These are phyloP conservation scores for Pseudorhiza aurosa DNA, from an alignment of 30 jellyfish, hydroid and myxozoan species.

Conservation along the genomic window DNA sequence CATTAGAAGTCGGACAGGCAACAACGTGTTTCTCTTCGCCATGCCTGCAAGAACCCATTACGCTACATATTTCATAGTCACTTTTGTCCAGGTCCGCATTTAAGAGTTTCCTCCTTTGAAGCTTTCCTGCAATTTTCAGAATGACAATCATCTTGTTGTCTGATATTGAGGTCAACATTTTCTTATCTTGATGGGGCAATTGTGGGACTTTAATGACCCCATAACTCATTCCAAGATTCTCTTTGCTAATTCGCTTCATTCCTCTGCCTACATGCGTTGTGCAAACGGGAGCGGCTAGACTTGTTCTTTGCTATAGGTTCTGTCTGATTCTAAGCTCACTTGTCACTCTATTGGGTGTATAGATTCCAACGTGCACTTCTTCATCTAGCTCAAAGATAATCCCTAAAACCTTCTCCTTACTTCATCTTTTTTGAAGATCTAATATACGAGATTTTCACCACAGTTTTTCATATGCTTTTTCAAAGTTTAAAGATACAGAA, in stretches of 20 bases:
- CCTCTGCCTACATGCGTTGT: not conserved
- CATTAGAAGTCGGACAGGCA: too few relatives aligned
- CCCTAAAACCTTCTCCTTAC: not conserved
- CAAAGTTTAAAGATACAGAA: not conserved
- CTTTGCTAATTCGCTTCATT: not conserved
- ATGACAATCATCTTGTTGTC: not conserved
- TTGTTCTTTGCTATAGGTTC: not conserved
- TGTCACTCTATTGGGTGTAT: not conserved
- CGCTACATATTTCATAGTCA: too few relatives aligned
- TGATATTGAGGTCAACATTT: not conserved
- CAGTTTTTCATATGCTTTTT: not conserved
- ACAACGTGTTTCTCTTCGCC: too few relatives aligned
- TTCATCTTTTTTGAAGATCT: not conserved
- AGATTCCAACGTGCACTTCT: not conserved
- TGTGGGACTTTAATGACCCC: not conserved
- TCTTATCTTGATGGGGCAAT: not conserved
- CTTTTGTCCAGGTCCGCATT: not conserved
- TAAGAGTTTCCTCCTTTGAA: not conserved
- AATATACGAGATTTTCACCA: not conserved
- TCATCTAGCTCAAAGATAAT: not conserved
- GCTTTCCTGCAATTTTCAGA: not conserved
- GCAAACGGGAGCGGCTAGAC: not conserved
- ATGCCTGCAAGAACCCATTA: too few relatives aligned
- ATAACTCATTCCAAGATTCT: not conserved
- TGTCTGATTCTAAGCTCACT: not conserved